Evolutionary conservation across 2,113 vertebrate genomes (phyloP).

Genomic region (Elanus axillaris): DNA sequence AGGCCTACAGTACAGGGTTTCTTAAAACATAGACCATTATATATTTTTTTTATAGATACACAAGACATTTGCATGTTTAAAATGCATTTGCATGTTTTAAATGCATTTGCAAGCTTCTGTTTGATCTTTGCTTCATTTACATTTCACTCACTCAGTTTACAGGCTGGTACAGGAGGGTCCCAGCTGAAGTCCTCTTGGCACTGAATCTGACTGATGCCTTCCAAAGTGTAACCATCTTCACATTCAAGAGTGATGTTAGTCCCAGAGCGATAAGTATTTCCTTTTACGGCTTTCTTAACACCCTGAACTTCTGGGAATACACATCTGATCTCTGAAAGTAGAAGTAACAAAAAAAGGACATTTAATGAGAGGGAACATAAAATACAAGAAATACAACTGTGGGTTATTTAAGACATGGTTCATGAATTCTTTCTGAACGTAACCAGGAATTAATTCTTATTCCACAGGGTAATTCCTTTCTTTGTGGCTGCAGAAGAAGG

Average conservation of each 20-base stretch:
- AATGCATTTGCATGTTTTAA: not conserved
- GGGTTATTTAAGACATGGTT: not conserved
- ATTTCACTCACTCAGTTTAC: conserved; percentile 39
- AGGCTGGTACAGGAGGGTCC: conserved; percentile 63
- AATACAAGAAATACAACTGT: not conserved
- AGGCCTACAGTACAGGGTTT: not conserved
- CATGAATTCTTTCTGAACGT: not conserved
- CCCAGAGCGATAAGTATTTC: not conserved
- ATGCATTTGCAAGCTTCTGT: not conserved
- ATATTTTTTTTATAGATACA: too few species aligned
- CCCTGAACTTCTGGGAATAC: conserved; percentile 40
- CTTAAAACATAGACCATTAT: not conserved
- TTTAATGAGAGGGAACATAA: not conserved
- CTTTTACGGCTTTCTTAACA: conserved; percentile 32
- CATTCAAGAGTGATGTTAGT: conserved; percentile 57
- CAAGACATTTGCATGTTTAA: not conserved
- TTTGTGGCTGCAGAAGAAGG: not conserved
- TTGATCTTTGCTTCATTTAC: not conserved
- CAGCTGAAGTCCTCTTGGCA: conserved; percentile 60
- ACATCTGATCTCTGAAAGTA: conserved; percentile 45
- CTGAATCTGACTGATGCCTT: conserved; percentile 45
- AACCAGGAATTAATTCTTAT: not conserved
- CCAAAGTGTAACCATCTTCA: conserved; percentile 25
- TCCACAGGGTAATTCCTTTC: not conserved
- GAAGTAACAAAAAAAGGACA: not conserved